Conservation (phyloP, 2,113 vertebrate genomes). For the Dicrurus megarhynchus region DNA sequence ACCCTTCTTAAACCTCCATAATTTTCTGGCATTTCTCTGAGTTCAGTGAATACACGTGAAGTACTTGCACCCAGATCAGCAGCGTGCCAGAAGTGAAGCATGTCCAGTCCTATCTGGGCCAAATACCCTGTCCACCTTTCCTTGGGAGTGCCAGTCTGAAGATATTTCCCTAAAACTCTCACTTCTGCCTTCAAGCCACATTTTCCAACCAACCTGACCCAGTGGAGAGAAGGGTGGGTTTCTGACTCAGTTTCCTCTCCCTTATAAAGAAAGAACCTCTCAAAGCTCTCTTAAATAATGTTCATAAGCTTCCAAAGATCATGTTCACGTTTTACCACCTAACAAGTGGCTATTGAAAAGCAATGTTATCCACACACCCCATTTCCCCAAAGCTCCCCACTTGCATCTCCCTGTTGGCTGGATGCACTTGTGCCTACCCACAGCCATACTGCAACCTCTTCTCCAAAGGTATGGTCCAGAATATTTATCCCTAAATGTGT, state of each 20-base stretch:
- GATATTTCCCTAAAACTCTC: background rate
- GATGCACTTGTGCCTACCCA: background rate
- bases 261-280: background rate
- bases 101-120: background rate
- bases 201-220: background rate
- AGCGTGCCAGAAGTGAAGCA: background rate
- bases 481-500: background rate
- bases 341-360: background rate
- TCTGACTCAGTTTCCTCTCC: background rate
- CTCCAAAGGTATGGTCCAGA: background rate
- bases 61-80: background rate
- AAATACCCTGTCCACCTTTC: background rate
- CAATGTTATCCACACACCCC: background rate
- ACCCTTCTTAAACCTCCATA: background rate
- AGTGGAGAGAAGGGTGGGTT: background rate
- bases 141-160: background rate
- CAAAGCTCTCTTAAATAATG: background rate
- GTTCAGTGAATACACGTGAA: background rate
- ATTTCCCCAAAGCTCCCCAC: background rate
- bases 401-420: background rate
- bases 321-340: background rate
- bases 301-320: background rate
- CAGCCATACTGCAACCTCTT: background rate
- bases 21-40: background rate
- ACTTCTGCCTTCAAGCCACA: background rate